A percentile compares a stretch with the other conserved stretches of the same genome.
These are phyloP conservation scores for Cremastinae sp. DNA, from an alignment of 2,888 invertebrate species.

Conservation along the genomic window DNA sequence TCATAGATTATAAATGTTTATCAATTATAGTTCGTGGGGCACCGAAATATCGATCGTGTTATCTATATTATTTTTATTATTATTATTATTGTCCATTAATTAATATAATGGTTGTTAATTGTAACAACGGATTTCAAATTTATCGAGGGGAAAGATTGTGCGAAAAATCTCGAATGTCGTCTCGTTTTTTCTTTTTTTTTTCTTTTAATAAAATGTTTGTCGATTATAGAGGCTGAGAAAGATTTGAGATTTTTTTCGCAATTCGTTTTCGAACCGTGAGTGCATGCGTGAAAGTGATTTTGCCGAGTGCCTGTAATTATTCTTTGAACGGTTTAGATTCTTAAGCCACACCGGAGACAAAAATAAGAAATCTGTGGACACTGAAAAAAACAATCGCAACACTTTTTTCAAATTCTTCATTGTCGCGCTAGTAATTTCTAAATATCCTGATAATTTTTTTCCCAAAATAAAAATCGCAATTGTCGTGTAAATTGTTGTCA, in stretches of 20 bases:
- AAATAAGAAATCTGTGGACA: too few relatives aligned
- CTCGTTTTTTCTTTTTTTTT: too few relatives aligned
- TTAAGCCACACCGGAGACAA: background rate
- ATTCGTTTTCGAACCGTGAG: conserved; percentile 17
- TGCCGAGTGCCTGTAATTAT: conserved; percentile 50
- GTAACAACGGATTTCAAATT: background rate
- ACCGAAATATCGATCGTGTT: conserved; percentile 42
- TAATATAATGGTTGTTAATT: conserved; percentile 5
- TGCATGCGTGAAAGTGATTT: conserved; percentile 20
- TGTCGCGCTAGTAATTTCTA: background rate
- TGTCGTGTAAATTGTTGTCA: background rate
- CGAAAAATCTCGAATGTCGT: too few relatives aligned
- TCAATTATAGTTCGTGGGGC: conserved; percentile 27
- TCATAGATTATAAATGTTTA: conserved; percentile 46
- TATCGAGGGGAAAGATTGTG: background rate
- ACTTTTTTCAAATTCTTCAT: background rate
- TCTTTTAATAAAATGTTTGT: too few relatives aligned
- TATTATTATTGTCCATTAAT: conserved; percentile 22
- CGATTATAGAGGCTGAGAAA: background rate
- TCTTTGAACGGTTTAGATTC: conserved; percentile 35
- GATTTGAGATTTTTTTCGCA: conserved; percentile 16
- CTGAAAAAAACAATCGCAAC: too few relatives aligned
- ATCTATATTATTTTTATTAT: conserved; percentile 42
- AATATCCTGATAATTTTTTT: background rate
- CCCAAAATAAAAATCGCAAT: background rate